These are phyloP conservation scores for Pristionchus japonicus DNA, from an alignment of 2,888 invertebrate species.

Conservation along the genomic window DNA sequence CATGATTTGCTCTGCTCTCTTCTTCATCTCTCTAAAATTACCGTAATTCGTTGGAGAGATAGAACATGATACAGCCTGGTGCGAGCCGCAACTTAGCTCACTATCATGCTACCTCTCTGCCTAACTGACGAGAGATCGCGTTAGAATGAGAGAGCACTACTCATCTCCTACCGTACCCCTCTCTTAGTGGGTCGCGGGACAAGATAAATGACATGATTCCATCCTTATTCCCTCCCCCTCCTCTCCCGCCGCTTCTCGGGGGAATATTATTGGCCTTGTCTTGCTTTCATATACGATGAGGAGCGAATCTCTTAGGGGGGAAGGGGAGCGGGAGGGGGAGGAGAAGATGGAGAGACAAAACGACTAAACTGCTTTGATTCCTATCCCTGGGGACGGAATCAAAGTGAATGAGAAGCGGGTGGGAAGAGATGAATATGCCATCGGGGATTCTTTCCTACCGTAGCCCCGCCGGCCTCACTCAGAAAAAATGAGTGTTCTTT, in stretches of 20 bases:
- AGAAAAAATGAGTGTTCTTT: neutral
- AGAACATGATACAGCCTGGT: conserved; percentile 11
- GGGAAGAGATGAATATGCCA: conserved; percentile 33
- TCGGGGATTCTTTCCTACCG: conserved; percentile 10
- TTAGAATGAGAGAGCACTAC: no score
- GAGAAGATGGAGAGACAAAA: conserved; percentile 36
- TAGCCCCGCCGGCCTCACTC: neutral
- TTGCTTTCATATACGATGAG: conserved; percentile 40
- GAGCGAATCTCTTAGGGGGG: neutral
- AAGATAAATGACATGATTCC: conserved; percentile 31
- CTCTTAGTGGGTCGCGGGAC: neutral
- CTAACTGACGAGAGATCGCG: no score
- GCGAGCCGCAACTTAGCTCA: neutral
- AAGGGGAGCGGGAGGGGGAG: neutral
- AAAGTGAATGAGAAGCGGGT: conserved; percentile 44
- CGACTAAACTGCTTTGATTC: conserved; percentile 37
- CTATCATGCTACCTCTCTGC: no score
- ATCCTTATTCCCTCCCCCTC: neutral
- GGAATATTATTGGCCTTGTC: conserved; percentile 32
- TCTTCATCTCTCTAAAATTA: conserved; percentile 1
- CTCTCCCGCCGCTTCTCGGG: neutral
- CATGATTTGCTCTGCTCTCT: conserved; percentile 11
- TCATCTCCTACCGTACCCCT: neutral
- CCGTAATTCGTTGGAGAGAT: conserved; percentile 27
- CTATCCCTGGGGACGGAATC: conserved; percentile 18